phyloP scores from a whole-genome alignment of 2,888 invertebrate genomes.

The Apamea sordens region DNA sequence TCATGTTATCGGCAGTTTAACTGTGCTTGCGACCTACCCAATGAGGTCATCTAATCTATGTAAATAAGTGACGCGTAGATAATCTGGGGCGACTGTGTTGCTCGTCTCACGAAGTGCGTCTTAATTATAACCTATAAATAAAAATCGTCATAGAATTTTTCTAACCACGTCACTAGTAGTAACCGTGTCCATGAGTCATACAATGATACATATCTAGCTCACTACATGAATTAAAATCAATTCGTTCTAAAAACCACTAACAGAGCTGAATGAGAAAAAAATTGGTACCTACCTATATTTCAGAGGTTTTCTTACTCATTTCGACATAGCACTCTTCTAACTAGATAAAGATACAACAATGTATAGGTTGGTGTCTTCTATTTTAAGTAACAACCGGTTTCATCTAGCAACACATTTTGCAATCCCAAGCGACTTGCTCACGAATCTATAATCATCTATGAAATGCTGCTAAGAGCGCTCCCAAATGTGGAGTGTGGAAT shows the following conservation, averaged over 20 bases:
- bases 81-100: slow-evolving; percentile 10
- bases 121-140: not conserved
- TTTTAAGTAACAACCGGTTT: slow-evolving; percentile 44
- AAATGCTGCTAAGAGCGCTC: slow-evolving; percentile 45
- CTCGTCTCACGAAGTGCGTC: not conserved
- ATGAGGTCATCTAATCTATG: slow-evolving; percentile 48
- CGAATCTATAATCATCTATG: slow-evolving; percentile 58
- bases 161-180: slow-evolving; percentile 12
- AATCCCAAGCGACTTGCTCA: slow-evolving; percentile 42
- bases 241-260: not conserved
- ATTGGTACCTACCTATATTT: slow-evolving; percentile 5
- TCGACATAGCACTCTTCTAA: slow-evolving; percentile 6
- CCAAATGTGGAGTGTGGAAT: slow-evolving; percentile 60
- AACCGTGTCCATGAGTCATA: slow-evolving; percentile 6
- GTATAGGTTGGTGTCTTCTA: slow-evolving; percentile 29
- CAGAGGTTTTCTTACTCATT: not conserved
- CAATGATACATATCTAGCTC: not conserved
- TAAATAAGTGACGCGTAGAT: slow-evolving; percentile 25
- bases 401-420: slow-evolving; percentile 51
- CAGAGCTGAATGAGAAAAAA: not conserved
- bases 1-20: slow-evolving; percentile 48
- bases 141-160: slow-evolving; percentile 15
- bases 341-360: slow-evolving; percentile 23
- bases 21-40: slow-evolving; percentile 37
- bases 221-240: slow-evolving; percentile 8